Evolutionary conservation across 2,797 vertebrate species (phyloP), one percentile per base, ranked within the genome.

Genomic region (Melanotaenia parkinsoni): DNA sequence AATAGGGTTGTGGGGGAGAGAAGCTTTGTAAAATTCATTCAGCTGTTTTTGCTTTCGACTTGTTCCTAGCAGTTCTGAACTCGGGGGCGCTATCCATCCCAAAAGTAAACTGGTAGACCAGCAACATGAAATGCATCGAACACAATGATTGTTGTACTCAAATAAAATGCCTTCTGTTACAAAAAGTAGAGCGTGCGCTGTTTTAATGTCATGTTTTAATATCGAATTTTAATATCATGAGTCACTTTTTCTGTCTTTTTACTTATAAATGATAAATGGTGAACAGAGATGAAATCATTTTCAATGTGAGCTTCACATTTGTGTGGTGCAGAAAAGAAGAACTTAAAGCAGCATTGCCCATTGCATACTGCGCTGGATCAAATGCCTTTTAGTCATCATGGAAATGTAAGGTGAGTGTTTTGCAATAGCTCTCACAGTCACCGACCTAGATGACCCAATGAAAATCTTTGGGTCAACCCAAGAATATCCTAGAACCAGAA

Each of bases 241-340:
- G 1, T 22, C 14, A 47, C 35, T 77, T 85, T 71, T 74, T 35
- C 47, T 53, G 22, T 65, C 43, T 82, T 16, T 43, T 43, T 24
- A 58, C 28, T 51, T 33, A 53, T 9, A 63, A 56, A 40, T 63
- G 13, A 32, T 70, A 24, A 54, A 54, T 63, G 58, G 59, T 60
- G n/a, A 81, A 79, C 75, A 80, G 81, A 83, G 47, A 32, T 24
- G 32, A 7, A 47, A 12, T 38, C 2, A 16, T 43, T 16, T 16
- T 43, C 3, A 43, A 66, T 26, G 50, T 65, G 18, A 20, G 33
- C 32, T 28, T 40, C 4, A 24, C 14, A 16, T 32, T 60, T 47
- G 18, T 63, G 69, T 74, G 56, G 14, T 40, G 70, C 2, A 7
- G 10, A 12, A 51, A 22, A 51, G 10, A 10, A 51, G 9, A 22